These are phyloP conservation scores for Tadarida brasiliensis DNA, from an alignment of 2,797 vertebrate genomes.

Conservation along the genomic window DNA sequence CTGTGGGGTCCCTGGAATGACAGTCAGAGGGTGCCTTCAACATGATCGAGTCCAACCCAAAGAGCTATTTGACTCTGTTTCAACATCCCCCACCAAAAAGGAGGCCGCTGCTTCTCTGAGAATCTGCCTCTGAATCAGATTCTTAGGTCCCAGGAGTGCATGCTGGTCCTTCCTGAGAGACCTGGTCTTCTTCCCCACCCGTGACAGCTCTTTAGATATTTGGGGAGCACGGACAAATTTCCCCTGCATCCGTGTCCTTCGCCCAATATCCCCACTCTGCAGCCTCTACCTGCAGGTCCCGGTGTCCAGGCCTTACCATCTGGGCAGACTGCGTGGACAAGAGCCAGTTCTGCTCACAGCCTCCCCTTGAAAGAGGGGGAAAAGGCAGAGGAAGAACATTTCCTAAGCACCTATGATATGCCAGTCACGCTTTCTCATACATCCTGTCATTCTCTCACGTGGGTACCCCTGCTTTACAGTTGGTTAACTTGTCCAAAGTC, in stretches of 20 bases:
- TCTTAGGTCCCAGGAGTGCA: neutral
- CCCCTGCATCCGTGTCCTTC: neutral
- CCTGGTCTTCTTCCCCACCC: neutral
- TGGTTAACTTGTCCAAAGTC: neutral
- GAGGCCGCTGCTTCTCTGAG: neutral
- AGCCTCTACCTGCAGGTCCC: neutral
- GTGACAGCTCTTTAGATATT: neutral
- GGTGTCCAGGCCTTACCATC: neutral
- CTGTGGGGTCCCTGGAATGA: neutral
- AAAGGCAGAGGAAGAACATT: neutral
- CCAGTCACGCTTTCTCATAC: neutral
- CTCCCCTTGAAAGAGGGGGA: fast-evolving
- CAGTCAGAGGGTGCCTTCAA: neutral
- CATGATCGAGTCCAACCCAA: fast-evolving
- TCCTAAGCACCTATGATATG: neutral
- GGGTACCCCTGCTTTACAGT: neutral
- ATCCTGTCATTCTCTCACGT: neutral
- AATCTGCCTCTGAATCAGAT: neutral
- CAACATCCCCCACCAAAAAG: neutral
- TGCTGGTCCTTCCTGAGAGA: neutral
- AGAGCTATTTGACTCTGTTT: neutral
- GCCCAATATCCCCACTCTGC: fast-evolving
- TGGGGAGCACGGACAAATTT: too few species aligned
- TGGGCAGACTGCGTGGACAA: neutral
- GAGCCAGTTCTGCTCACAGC: neutral